Evolutionary conservation across 2,113 vertebrate species (phyloP), one percentile per base, ranked within the genome.

Genomic region (Epinephelus fuscoguttatus): DNA sequence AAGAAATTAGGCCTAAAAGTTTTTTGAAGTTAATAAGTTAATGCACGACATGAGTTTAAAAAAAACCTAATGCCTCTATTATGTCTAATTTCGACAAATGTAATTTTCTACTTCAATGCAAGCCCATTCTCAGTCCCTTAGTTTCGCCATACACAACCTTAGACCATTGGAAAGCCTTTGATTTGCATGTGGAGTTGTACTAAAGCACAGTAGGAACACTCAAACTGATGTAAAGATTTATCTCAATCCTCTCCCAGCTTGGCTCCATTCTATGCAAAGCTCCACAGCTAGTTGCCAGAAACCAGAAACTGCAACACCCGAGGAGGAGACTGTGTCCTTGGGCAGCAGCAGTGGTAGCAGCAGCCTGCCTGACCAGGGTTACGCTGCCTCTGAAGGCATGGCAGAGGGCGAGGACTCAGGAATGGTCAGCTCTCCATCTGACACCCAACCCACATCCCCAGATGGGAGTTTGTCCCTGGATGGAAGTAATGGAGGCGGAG

Each of bases 341-440:
- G 93, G 90, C 86, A 97, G 97, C 94, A 95, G 90, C 56, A 93
- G 89, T 80, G 74, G 89, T 4, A 21, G 91, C 76, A 89, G 91
- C 84, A 95, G 94, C 84, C 89, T 96, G 67, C 94, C 90, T 1
- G 95, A 96, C 87, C 95, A 96, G 80, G 94, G 94, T 64, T 98
- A 96, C 5, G 95, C 96, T 0, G 94, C 96, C 1, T 97, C 97
- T 1, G 97, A 98, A 79, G 97, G 96, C 70, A 96, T 95, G 45
- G 96, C 93, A 0, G 98, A 99, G 33, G 96, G 94, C 0, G 98
- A 99, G 84, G 97, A 98, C 92, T 96, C 95, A 0, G 95, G 96
- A 7, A 90, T 96, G 50, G 81, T 96, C 86, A 96, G 95, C 89
- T 97, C 96, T 33, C 97, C 96, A 0, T 96, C 95, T 3, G 96